phyloP scores from a whole-genome alignment of 2,888 invertebrate genomes.

The Rhingia campestris region DNA sequence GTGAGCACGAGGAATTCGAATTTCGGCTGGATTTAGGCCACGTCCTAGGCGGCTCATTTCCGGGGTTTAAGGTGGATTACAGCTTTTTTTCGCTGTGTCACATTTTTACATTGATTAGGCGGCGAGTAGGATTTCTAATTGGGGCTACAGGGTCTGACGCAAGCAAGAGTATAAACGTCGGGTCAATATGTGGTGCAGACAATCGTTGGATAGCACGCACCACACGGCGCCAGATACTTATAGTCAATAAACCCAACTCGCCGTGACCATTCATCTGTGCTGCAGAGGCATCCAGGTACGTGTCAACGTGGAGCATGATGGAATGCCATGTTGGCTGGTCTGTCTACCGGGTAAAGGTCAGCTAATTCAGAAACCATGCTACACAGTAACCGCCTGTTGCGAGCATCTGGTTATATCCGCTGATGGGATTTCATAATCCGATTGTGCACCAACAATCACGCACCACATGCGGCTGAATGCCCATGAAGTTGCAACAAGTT shows the following conservation, averaged over 20 bases:
- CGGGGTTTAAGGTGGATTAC: neutral
- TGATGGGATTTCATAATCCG: constrained; percentile 53
- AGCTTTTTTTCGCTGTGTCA: too few relatives aligned
- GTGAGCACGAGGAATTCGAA: constrained; percentile 52
- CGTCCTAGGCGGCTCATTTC: neutral
- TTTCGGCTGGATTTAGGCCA: constrained; percentile 15
- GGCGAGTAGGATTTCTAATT: too few relatives aligned
- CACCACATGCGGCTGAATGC: constrained; percentile 28
- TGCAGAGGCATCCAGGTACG: constrained; percentile 9
- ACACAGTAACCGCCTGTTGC: constrained; percentile 25
- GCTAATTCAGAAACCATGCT: constrained; percentile 37
- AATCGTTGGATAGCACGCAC: too few relatives aligned
- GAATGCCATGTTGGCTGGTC: neutral
- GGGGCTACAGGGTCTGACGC: too few relatives aligned
- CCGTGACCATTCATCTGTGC: neutral
- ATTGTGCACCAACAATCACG: constrained; percentile 14
- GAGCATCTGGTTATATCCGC: constrained; percentile 23
- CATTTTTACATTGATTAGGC: too few relatives aligned
- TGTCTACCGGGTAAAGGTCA: constrained; percentile 45
- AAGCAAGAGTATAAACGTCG: too few relatives aligned
- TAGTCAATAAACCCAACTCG: constrained; percentile 28
- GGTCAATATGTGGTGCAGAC: too few relatives aligned
- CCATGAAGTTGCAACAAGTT: constrained; percentile 26
- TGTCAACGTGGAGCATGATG: constrained; percentile 1
- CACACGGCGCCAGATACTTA: neutral